Percentiles rank a stretch among this genome's conserved stretches.
phyloP scores from a whole-genome alignment of 2,797 vertebrate species.

The Kryptolebias ocellatus region DNA sequence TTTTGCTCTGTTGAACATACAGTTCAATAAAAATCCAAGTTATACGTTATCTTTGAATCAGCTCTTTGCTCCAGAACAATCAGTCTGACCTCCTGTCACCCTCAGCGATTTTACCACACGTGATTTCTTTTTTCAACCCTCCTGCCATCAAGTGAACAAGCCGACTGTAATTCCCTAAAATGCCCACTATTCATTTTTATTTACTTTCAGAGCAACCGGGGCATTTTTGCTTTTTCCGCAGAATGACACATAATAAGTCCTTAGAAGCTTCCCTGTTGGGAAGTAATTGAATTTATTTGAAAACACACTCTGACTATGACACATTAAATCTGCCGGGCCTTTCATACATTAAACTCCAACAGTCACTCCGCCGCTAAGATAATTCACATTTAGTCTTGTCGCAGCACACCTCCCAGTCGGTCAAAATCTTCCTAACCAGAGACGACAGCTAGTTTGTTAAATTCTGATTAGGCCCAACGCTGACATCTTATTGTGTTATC shows the following conservation, averaged over 20 bases:
- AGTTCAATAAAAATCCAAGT: neutral
- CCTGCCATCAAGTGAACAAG: neutral
- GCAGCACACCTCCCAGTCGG: constrained; percentile 36
- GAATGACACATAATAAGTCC: neutral
- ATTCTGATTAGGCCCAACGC: constrained; percentile 68
- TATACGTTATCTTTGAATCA: neutral
- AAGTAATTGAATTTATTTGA: constrained; percentile 33
- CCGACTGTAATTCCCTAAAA: neutral
- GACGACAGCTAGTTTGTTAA: constrained; percentile 70
- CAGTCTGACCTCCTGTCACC: too few relatives aligned
- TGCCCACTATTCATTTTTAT: neutral
- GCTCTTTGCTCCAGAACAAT: neutral
- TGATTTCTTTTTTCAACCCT: neutral
- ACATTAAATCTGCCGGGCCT: constrained; percentile 18
- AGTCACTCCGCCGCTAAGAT: constrained; percentile 22
- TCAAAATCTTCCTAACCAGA: constrained; percentile 64
- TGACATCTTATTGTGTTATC: constrained; percentile 51
- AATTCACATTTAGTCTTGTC: constrained; percentile 47
- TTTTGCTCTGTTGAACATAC: neutral
- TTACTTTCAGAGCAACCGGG: neutral
- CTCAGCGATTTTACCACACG: neutral
- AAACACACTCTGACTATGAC: constrained; percentile 37
- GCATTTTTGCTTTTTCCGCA: neutral
- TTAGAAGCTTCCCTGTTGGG: constrained; percentile 3
- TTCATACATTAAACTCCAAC: constrained; percentile 46